Base-by-base conservation (phyloP, 2,113 vertebrate genomes). In the Eurypyga helias region DNA sequence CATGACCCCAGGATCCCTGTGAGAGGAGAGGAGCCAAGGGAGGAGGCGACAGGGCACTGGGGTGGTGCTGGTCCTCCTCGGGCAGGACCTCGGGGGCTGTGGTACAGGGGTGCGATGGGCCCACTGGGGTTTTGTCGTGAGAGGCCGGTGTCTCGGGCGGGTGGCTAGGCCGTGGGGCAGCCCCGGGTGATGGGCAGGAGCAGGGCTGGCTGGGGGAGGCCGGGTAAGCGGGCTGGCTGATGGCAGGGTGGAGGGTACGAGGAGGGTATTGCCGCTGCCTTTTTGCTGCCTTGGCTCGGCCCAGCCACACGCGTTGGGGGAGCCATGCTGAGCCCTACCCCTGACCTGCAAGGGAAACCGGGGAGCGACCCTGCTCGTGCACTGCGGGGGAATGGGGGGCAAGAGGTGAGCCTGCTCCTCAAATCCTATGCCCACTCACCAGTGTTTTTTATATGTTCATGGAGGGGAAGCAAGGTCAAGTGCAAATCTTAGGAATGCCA, bases 51-150 rank as follows among this genome's bases (percentile, higher is more conserved):
- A 3, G 43, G 24, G 14, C n/a, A 7, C 24, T 3, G 31, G 72
- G 33, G 12, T 26, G 21, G 54, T n/a, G 41, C 41, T 10, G 26
- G 12, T 3, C 4, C 4, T 46, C 7, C 45, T 54, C 3, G 2
- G 72, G 46, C 12, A 1, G 6, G 13, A 9, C 26, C 26, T 31
- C 0, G 10, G 13, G 28, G 12, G 3, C 8, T 8, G 11, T 6
- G 48, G 25, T n/a, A 7, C 1, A 0, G 23, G 34, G 13, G 6
- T 3, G 5, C 4, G 75, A 58, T 36, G 28, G 61, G 43, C 25
- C 28, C 1, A 0, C 0, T 25, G 4, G 8, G 61, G 36, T 8
- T 28, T 75, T 41, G 31, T 52, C 0, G 0, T 4, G 38, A 45
- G 51, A 36, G 34, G 17, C 9, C 0, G 1, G 34, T 17, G 51